Percentiles rank a stretch among this genome's conserved stretches.
Evolutionary conservation across 2,888 invertebrate species (phyloP).

Genomic region (Periphyllus acericola): DNA sequence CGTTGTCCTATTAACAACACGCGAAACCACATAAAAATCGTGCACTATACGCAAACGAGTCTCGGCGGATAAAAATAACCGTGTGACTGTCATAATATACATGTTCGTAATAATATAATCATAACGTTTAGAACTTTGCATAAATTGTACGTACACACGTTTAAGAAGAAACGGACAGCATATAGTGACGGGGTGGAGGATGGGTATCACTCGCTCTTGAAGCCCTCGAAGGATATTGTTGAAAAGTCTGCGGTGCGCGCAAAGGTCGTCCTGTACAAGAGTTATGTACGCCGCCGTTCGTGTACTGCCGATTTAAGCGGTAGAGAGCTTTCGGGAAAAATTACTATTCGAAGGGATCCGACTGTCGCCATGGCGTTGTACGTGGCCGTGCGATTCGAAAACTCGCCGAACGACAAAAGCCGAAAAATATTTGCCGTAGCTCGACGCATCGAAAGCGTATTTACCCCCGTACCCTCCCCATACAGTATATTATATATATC

Average conservation of each 20-base stretch:
- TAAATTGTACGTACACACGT: neutral
- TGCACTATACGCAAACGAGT: no score
- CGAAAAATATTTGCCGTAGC: slow-evolving; percentile 27
- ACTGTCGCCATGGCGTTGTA: neutral
- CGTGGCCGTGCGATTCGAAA: slow-evolving; percentile 18
- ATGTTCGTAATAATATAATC: neutral
- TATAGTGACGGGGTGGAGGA: no score
- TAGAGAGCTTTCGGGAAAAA: slow-evolving; percentile 30
- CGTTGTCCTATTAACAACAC: no score
- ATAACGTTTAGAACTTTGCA: neutral
- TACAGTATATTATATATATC: neutral
- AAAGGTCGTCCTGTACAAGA: slow-evolving; percentile 12
- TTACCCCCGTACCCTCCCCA: no score
- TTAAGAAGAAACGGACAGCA: neutral
- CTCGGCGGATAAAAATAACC: neutral
- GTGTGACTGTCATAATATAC: neutral
- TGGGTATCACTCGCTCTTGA: neutral
- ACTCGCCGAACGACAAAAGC: slow-evolving; percentile 15
- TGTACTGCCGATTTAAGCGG: slow-evolving; percentile 1
- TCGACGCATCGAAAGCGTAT: neutral
- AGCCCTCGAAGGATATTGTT: neutral
- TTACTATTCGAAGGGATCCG: slow-evolving; percentile 24
- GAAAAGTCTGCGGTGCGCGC: neutral
- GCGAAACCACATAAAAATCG: no score
- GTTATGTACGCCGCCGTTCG: neutral